Percentiles rank a stretch among this genome's conserved stretches.
Evolutionary conservation across 2,113 vertebrate genomes (phyloP).

Genomic region (Microtus richardsoni): DNA sequence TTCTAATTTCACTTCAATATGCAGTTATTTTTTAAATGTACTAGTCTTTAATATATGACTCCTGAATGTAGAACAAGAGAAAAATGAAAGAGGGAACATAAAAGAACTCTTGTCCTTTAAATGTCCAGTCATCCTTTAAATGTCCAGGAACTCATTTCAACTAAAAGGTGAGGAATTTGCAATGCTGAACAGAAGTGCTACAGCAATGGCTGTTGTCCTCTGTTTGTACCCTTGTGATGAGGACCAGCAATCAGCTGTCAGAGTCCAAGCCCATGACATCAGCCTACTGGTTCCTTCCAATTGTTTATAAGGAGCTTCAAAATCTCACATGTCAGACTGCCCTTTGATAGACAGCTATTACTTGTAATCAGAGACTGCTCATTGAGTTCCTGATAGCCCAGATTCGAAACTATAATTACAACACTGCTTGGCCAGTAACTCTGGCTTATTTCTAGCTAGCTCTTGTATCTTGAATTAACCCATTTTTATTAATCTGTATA

Average conservation of each 20-base stretch:
- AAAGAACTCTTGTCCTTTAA: not conserved
- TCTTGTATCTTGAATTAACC: no score
- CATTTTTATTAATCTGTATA: no score
- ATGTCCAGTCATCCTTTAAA: not conserved
- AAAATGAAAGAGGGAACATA: not conserved
- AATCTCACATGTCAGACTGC: not conserved
- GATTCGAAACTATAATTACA: no score
- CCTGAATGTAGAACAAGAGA: not conserved
- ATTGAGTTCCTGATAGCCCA: no score
- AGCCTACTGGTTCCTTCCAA: not conserved
- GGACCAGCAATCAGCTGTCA: not conserved
- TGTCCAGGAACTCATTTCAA: not conserved
- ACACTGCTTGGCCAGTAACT: no score
- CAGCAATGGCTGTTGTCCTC: not conserved
- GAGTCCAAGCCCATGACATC: not conserved
- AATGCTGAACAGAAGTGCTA: not conserved
- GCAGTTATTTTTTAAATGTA: not conserved
- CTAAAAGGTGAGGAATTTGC: not conserved
- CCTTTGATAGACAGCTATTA: not conserved
- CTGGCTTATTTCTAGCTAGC: no score
- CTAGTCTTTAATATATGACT: not conserved
- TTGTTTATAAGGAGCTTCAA: not conserved
- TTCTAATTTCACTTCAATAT: not conserved
- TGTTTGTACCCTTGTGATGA: not conserved
- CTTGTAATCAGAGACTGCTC: no score